Evolutionary conservation across 2,888 invertebrate species (phyloP), one percentile per base, ranked within the genome.

Genomic region (Spicauda simplicius): DNA sequence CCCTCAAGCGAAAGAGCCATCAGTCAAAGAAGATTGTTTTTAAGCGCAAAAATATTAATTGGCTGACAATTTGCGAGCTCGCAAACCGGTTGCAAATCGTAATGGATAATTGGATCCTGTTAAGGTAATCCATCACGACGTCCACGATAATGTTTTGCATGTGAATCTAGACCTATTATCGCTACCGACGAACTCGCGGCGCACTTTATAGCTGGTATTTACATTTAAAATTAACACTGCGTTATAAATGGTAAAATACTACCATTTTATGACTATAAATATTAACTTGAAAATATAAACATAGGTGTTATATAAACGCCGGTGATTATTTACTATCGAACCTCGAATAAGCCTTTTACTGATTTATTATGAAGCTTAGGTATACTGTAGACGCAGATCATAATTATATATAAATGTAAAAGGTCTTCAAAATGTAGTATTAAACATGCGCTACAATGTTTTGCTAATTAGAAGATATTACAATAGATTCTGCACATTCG

Each of bases 41-140:
- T 76, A 80, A 84, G 75, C 75, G 74, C 77, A 82, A 82, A 78
- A 80, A 77, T 80, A 86, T 84, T 87, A 87, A 89, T 85, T 83
- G 82, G 69, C 72, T 65, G 70, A 77, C 79, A 77, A 86, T 86
- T 84, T 85, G 82, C 75, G 72, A 75, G 66, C 71, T 71, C 73
- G 69, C 62, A 14, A 50, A 71, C 69, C 71, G 66, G 69, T 71
- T 67, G 63, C 19, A 60, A 48, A 72, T 71, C 69, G 71, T 73
- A 66, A 73, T 68, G 68, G 72, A 66, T 82, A 82, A 84, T 81
- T 81, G 82, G 76, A 70, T 63, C 72, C 73, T 64, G 69, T 70
- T 69, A 73, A 60, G 66, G 66, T 66, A 61, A 61, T 66, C 66
- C 60, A 66, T 66, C 66, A 66, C 55, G 65, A 54, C 30, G 14